Evolutionary conservation across 2,113 vertebrate genomes (phyloP).

Genomic region (Sakesphorus luctuosus): DNA sequence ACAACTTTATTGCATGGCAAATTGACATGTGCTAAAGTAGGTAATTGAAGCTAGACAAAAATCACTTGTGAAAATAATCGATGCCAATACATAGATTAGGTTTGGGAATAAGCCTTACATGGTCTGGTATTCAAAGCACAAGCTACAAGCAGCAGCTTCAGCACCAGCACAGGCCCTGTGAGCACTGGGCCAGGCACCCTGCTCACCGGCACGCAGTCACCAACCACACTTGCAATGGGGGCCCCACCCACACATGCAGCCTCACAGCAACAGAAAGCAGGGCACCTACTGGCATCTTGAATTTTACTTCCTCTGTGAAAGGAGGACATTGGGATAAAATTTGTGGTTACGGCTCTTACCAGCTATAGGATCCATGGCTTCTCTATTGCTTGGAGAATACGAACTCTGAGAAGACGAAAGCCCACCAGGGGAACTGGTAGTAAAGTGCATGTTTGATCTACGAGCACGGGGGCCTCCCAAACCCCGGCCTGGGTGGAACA

Average conservation of each 20-base stretch:
- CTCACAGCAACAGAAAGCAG: not conserved
- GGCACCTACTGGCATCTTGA: accelerated
- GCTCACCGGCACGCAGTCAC: not conserved
- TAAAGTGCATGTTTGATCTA: slow-evolving; percentile 99
- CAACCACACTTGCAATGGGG: not conserved
- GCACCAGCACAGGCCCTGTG: not conserved
- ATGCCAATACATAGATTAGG: no score
- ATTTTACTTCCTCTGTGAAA: not conserved
- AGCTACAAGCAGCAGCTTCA: not conserved
- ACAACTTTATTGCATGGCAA: not conserved
- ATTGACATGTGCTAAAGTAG: not conserved
- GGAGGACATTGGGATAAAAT: not conserved
- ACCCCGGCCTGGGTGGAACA: slow-evolving; percentile 98
- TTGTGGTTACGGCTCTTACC: slow-evolving; percentile 76
- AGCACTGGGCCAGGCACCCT: not conserved
- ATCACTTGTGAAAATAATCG: not conserved
- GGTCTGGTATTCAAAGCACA: not conserved
- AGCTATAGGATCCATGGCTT: slow-evolving; percentile 99
- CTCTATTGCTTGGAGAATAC: slow-evolving; percentile 98
- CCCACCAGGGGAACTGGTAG: slow-evolving; percentile 92
- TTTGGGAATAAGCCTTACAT: not conserved
- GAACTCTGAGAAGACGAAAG: slow-evolving; percentile 98
- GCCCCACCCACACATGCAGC: accelerated
- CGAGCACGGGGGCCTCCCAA: slow-evolving; percentile 94
- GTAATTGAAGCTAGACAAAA: not conserved